phyloP scores from a whole-genome alignment of 2,888 invertebrate species.

The Petrophora chlorosata region DNA sequence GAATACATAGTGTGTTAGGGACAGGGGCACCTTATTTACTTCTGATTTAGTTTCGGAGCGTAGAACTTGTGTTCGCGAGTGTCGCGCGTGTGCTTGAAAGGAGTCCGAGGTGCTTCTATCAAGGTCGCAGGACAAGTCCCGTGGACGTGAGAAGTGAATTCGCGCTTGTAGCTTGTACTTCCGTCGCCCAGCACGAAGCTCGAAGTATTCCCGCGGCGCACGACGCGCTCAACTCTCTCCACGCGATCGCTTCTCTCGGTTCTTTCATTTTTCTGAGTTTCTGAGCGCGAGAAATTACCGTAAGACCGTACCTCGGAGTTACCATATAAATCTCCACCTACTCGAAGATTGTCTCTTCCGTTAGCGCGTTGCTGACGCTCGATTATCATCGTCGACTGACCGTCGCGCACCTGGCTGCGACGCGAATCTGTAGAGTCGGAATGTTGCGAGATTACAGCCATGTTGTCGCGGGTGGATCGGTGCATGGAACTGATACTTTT shows the following conservation, averaged over 20 bases:
- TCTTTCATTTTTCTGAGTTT: conserved; percentile 67
- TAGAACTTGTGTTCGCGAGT: conserved; percentile 94
- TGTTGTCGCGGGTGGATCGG: conserved; percentile 85
- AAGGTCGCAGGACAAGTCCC: conserved; percentile 92
- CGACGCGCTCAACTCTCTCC: conserved; percentile 85
- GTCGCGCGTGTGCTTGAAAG: conserved; percentile 93
- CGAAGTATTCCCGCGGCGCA: conserved; percentile 87
- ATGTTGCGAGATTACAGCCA: conserved; percentile 77
- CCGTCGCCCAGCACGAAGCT: conserved; percentile 90
- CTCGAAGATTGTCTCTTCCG: conserved; percentile 86
- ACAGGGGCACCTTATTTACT: conserved; percentile 34
- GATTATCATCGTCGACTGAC: conserved; percentile 78
- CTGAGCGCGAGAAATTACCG: conserved; percentile 85
- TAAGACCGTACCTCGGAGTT: conserved; percentile 88
- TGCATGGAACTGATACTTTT: conserved; percentile 92
- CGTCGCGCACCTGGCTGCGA: conserved; percentile 71
- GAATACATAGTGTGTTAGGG: conserved; percentile 33
- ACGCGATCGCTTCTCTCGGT: conserved; percentile 67
- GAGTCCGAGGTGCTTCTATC: conserved; percentile 88
- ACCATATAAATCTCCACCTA: conserved; percentile 89
- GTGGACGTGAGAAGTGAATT: conserved; percentile 87
- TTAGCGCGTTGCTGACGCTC: conserved; percentile 86
- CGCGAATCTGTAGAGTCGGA: conserved; percentile 68
- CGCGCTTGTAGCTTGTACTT: conserved; percentile 89
- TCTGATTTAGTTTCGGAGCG: conserved; percentile 85